phyloP scores from a whole-genome alignment of 2,797 vertebrate genomes.

The Kryptopterus vitreolus region DNA sequence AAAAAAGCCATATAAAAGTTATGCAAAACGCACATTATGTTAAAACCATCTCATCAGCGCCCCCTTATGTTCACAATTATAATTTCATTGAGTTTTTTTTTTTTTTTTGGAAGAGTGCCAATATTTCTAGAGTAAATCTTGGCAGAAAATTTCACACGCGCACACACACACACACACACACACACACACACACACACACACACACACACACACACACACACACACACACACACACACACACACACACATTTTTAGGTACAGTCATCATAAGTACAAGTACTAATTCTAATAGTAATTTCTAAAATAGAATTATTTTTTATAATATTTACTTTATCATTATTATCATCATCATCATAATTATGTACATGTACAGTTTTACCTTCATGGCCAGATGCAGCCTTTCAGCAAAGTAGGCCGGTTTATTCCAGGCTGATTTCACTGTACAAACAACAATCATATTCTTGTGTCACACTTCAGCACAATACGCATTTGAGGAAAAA shows the following conservation, averaged over 20 bases:
- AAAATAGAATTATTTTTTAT: no score
- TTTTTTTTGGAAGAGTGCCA: not conserved
- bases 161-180: no score
- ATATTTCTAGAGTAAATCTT: not conserved
- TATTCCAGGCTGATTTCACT: conserved; percentile 88
- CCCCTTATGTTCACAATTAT: not conserved
- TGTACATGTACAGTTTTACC: conserved; percentile 65
- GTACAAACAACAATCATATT: conserved; percentile 30
- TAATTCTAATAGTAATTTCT: no score
- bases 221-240: no score
- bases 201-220: no score
- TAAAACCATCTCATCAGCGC: not conserved
- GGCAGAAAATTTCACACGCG: not conserved
- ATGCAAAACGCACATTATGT: no score
- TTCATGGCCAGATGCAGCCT: conserved; percentile 85
- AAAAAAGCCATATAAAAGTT: no score
- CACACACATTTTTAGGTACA: no score
- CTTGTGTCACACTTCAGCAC: not conserved
- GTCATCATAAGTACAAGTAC: no score
- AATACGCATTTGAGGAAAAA: conserved; percentile 9
- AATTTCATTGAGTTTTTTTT: not conserved
- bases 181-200: no score
- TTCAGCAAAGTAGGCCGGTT: conserved; percentile 88
- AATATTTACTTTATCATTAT: no score
- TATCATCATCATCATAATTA: no score